phyloP scores from a whole-genome alignment of 2,113 vertebrate genomes.

The Seriola rivoliana region DNA sequence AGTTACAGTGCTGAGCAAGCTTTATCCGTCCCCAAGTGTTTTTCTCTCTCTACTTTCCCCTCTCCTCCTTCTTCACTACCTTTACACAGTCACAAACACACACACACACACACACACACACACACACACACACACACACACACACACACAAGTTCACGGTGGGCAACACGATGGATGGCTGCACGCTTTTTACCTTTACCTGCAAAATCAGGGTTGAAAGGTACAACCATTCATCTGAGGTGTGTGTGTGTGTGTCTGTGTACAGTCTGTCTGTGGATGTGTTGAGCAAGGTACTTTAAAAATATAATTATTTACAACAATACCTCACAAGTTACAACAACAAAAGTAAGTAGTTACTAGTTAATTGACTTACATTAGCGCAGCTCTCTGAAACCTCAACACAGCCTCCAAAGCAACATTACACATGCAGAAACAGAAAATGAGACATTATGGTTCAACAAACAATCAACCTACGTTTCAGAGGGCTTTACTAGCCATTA shows the following conservation, averaged over 20 bases:
- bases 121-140: constrained; percentile 31
- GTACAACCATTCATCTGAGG: constrained; percentile 33
- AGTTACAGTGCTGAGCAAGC: constrained; percentile 64
- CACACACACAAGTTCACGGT: not conserved
- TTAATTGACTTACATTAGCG: not conserved
- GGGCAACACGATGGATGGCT: constrained; percentile 56
- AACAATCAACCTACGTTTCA: too few species aligned
- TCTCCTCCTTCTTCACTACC: constrained; percentile 10
- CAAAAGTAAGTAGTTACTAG: not conserved
- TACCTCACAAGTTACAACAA: not conserved
- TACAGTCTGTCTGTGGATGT: not conserved
- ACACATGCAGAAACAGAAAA: not conserved
- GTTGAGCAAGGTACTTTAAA: not conserved
- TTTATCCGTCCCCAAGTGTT: constrained; percentile 65
- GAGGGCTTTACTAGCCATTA: too few species aligned
- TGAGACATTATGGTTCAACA: not conserved
- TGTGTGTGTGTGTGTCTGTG: not conserved
- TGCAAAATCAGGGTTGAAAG: constrained; percentile 58
- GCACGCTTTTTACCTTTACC: constrained; percentile 52
- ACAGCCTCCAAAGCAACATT: not conserved
- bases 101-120: not conserved
- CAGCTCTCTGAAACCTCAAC: not conserved
- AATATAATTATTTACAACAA: not conserved
- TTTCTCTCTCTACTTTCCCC: constrained; percentile 23
- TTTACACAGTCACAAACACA: constrained; percentile 1